A percentile compares a stretch with the other conserved stretches of the same genome.
Evolutionary conservation across 2,888 invertebrate genomes (phyloP).

Genomic region (Patella caerulea): DNA sequence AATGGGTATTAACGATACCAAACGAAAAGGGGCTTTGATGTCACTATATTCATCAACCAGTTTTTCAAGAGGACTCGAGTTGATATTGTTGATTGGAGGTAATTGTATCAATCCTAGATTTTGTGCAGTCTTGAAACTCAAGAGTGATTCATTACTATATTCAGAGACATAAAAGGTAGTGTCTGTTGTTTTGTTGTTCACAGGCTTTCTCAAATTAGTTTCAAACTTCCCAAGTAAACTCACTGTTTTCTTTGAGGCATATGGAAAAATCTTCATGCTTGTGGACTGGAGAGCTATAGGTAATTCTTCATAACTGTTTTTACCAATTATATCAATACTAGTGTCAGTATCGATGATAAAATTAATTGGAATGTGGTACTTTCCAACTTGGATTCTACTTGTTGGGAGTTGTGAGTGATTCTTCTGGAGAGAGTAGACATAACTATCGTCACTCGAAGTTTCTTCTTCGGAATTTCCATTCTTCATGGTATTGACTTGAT

Average conservation of each 20-base stretch:
- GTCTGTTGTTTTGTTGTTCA: background rate
- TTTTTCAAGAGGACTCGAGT: background rate
- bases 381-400: background rate
- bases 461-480: background rate
- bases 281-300: background rate
- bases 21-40: background rate
- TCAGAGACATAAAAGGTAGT: slow-evolving; percentile 9
- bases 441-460: background rate
- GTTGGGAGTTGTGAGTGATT: slow-evolving; percentile 2
- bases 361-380: background rate
- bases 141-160: background rate
- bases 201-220: background rate
- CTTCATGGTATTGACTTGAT: background rate
- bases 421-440: background rate
- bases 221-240: slow-evolving; percentile 4
- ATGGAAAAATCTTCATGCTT: slow-evolving; percentile 6
- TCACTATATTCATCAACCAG: background rate
- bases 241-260: slow-evolving; percentile 13
- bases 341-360: slow-evolving; percentile 15
- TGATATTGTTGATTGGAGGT: background rate
- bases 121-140: slow-evolving; percentile 2
- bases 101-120: background rate
- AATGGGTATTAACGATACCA: no score
- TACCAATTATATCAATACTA: slow-evolving; percentile 19
- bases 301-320: slow-evolving; percentile 11